A percentile compares a stretch with the other conserved stretches of the same genome.
phyloP scores from a whole-genome alignment of 2,888 invertebrate species.

The Loripinus fragilis region DNA sequence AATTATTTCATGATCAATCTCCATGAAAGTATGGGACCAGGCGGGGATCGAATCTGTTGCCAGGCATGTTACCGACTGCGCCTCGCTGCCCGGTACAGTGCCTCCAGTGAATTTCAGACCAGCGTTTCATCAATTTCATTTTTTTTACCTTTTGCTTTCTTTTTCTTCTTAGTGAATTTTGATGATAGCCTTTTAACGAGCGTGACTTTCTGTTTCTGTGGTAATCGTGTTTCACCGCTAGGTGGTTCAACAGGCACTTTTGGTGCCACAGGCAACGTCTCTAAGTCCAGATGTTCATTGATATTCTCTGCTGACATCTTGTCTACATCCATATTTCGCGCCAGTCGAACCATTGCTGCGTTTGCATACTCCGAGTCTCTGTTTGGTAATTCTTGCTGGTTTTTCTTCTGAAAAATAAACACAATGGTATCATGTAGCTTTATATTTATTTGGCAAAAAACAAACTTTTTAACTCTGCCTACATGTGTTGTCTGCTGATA shows the following conservation, averaged over 20 bases:
- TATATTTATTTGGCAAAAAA: too few species aligned
- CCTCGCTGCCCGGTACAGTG: too few species aligned
- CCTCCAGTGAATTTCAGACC: too few species aligned
- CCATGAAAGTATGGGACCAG: too few species aligned
- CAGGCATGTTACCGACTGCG: too few species aligned
- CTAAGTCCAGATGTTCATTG: background rate
- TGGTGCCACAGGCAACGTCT: background rate
- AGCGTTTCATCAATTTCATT: too few species aligned
- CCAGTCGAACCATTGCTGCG: background rate
- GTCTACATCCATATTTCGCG: background rate
- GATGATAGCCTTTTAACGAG: background rate
- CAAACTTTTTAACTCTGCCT: too few species aligned
- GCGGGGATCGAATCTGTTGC: too few species aligned
- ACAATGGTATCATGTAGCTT: too few species aligned
- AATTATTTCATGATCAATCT: too few species aligned
- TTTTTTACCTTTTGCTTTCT: background rate
- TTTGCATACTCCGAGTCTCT: background rate
- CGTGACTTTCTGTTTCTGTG: background rate
- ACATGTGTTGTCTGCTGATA: too few species aligned
- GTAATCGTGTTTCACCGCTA: background rate
- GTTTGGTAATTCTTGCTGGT: background rate
- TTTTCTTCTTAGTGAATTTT: slow-evolving; percentile 1
- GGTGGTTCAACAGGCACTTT: background rate
- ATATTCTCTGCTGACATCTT: background rate
- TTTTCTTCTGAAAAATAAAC: background rate